Evolutionary conservation across 2,113 vertebrate genomes (phyloP), one percentile per base, ranked within the genome.

Genomic region (Alethe castanea): DNA sequence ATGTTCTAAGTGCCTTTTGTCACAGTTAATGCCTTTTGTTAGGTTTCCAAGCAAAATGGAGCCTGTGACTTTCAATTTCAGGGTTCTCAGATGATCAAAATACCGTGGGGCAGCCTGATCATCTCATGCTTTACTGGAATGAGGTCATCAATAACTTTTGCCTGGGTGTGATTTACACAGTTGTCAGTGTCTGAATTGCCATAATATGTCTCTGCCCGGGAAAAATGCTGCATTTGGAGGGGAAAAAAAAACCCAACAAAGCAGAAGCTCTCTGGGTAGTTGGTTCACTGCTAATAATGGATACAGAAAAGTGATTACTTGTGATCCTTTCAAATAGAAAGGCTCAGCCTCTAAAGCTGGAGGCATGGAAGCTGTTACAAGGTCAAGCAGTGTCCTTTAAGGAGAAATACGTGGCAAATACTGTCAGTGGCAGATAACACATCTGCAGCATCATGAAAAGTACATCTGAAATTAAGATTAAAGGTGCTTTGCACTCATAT

Each of bases 151-250:
- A 69, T 97, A 95, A 89, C 84, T 95, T 66, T 90, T 92, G 92
- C 86, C 40, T 56, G 71, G 52, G 28, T 94, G 78, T 96, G 82
- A 97, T 95, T 96, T 97, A 94, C 90, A 94, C 62, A 93, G 73
- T 97, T 96, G 94, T 96, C 87, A 95, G 56, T 81, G 81, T 93
- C 91, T 95, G 92, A 96, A 91, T 96, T 96, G 85, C 94, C 53
- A 9, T 96, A 95, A 92, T 94, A 90, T 69, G 60, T 96, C 90
- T 96, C 64, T 96, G 94, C 81, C 94, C 56, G 24, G 61, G 90
- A 96, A 97, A 96, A 96, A 76, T 44, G 77, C 88, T 95, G 78
- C 88, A 52, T 93, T 97, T 20, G 19, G 69, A 54, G 33, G 23
- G 9, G 13, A 9, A 4, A 20, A 17, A 20, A 15, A n/a, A 67